Base-by-base conservation (phyloP, 2,888 invertebrate genomes). In the Xylota segnis region DNA sequence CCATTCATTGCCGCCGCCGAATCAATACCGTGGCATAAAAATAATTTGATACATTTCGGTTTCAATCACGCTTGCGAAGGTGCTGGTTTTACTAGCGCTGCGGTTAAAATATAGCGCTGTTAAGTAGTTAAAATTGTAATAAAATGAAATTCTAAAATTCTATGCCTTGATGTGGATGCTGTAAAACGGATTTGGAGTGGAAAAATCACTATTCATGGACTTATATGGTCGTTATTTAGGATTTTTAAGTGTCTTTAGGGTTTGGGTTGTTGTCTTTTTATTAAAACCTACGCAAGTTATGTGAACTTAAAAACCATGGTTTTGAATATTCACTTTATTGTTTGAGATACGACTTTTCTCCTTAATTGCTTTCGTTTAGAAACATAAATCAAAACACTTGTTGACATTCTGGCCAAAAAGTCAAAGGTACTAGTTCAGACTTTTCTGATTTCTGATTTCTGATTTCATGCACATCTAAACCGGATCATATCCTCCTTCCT, bases 11-110 rank as follows among this genome's bases (percentile, higher is more conserved):
- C 45, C 43, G 40, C 32, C 27, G 43, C 16, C 56, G 47, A 66
- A 65, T 56, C 75, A 43, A 68, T 59, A 68, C 43, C 37, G 45
- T 27, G 32, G 14, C 77, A 68, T 70, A 63, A 77, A 77, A 77
- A 61, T 70, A 54, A 70, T 77, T 70, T 23, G 54, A n/a, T 27
- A 70, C 68, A 61, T 54, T 40, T 37, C 16, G 70, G 52, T 70
- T 59, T 70, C 61, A 61, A 77, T 61, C 58, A 75, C 54, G 12
- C 29, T 5, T 16, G n/a, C 71, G 45, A 68, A 76, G 58, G 50
- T 59, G 32, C 43, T 23, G 43, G 50, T 68, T 68, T 76, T 59
- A 68, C 47, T 65, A 56, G 54, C 32, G 43, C 54, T 32, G 16
- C 32, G 47, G 54, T 34, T 56, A 27, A 45, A 43, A 74, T 74